These are phyloP conservation scores for Colinus virginianus DNA, from an alignment of 2,113 vertebrate species.

Conservation along the genomic window DNA sequence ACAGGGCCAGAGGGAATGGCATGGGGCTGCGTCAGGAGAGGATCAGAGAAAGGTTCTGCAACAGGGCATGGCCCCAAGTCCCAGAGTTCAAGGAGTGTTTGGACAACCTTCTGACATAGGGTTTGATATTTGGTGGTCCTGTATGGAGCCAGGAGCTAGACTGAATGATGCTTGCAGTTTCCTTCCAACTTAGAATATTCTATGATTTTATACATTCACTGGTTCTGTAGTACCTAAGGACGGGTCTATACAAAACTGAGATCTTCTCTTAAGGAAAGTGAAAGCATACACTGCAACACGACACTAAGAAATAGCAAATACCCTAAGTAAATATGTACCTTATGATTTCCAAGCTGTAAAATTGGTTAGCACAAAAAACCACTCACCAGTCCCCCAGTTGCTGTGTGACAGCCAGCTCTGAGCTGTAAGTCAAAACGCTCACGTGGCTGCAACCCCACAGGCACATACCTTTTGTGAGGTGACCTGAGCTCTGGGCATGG, in stretches of 20 bases:
- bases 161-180: no score
- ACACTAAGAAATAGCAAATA: neutral
- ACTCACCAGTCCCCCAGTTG: neutral
- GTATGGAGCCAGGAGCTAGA: no score
- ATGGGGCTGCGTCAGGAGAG: no score
- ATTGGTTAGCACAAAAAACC: neutral
- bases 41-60: no score
- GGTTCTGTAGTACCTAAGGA: neutral
- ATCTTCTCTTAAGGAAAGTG: neutral
- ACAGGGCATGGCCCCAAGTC: no score
- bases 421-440: neutral
- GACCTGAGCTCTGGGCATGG: rapidly evolving
- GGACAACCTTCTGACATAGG: no score
- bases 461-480: rapidly evolving
- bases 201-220: neutral
- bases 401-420: neutral
- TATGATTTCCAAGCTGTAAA: neutral
- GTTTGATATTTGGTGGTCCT: no score
- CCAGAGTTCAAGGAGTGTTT: no score
- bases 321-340: rapidly evolving
- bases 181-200: no score
- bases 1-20: no score
- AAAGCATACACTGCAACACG: rapidly evolving
- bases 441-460: rapidly evolving
- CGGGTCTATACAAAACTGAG: neutral